A percentile compares a stretch with the other conserved stretches of the same genome.
Evolutionary conservation across 2,888 invertebrate species (phyloP).

Genomic region (Leistus spinibarbis): DNA sequence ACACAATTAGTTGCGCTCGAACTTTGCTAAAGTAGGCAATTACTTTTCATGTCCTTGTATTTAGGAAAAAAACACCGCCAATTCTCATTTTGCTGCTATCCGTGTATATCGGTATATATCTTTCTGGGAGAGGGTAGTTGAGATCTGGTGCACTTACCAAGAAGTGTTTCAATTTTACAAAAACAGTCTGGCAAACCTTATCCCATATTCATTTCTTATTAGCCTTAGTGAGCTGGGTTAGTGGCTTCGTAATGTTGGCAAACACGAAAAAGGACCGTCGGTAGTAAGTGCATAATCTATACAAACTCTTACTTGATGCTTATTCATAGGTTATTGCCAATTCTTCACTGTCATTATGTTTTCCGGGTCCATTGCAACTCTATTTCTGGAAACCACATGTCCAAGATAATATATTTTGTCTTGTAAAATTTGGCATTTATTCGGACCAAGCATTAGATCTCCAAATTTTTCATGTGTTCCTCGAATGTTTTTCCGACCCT

Average conservation of each 20-base stretch:
- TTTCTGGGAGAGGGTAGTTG: not conserved
- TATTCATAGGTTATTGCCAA: conserved; percentile 41
- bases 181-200: not conserved
- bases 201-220: no score
- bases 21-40: conserved; percentile 40
- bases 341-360: conserved; percentile 21
- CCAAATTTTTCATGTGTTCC: conserved; percentile 4
- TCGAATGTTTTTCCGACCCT: conserved; percentile 24
- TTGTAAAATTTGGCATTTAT: not conserved
- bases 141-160: not conserved
- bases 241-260: no score
- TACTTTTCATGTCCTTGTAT: conserved; percentile 34
- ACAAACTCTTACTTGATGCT: conserved; percentile 40
- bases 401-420: no score
- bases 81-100: not conserved
- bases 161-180: not conserved
- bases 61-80: not conserved
- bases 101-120: not conserved
- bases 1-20: conserved; percentile 46
- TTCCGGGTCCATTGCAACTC: not conserved
- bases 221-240: no score
- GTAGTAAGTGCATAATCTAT: conserved; percentile 46
- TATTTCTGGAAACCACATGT: not conserved
- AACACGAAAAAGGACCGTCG: conserved; percentile 41
- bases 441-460: not conserved